Conservation (phyloP, 1,140 invertebrate species). For the Scaptomyza hsui region DNA sequence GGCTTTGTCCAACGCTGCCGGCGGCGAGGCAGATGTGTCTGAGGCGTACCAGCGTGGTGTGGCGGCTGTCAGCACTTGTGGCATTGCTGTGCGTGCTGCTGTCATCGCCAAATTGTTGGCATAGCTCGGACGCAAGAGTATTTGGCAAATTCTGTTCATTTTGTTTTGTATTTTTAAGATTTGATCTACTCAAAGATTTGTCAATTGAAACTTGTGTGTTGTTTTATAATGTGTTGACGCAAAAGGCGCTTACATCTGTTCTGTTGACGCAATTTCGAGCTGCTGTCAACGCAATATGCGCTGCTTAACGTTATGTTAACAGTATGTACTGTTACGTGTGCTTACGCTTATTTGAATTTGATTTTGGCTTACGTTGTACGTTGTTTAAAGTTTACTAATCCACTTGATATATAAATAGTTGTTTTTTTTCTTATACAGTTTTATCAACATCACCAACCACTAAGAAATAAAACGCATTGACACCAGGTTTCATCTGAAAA, state of each 20-base stretch:
- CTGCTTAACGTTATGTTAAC: neutral
- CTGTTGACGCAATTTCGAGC: conserved; percentile 9
- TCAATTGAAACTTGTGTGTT: conserved; percentile 27
- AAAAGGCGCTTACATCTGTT: conserved; percentile 7
- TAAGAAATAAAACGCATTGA: neutral
- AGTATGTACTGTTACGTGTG: neutral
- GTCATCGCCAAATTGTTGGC: conserved; percentile 10
- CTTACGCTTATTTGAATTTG: too few species aligned
- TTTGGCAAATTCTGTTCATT: conserved; percentile 71
- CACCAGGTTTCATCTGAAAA: conserved; percentile 37
- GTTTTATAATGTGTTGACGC: conserved; percentile 42
- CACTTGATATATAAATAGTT: too few species aligned
- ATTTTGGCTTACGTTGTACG: neutral
- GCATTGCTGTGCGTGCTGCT: conserved; percentile 12
- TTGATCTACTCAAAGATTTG: conserved; percentile 12
- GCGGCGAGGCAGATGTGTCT: conserved; percentile 48
- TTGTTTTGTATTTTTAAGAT: neutral
- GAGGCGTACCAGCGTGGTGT: conserved; percentile 38
- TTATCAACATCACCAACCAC: too few species aligned
- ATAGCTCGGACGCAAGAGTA: conserved; percentile 49
- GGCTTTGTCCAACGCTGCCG: conserved; percentile 79
- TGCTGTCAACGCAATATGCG: conserved; percentile 2
- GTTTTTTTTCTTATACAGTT: too few species aligned
- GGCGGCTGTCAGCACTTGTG: neutral
- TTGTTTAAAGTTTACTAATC: neutral